Percentiles rank a stretch among this genome's conserved stretches.
Evolutionary conservation across 2,113 vertebrate genomes (phyloP).

Genomic region (Cryptotis parvus): DNA sequence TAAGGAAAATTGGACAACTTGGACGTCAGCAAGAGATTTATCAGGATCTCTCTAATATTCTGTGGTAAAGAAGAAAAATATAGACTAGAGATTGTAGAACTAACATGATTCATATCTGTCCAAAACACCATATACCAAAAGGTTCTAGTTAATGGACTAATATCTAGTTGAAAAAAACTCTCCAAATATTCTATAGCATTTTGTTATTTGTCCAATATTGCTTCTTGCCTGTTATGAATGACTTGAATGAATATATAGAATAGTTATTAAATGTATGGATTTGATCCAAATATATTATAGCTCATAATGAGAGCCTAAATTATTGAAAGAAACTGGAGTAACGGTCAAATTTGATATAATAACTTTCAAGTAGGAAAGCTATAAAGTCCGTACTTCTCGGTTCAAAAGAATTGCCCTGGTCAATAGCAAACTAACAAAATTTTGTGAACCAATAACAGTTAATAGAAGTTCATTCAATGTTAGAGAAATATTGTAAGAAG

Average conservation of each 20-base stretch:
- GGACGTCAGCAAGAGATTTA: conserved; percentile 49
- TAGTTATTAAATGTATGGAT: conserved; percentile 39
- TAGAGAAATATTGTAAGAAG: conserved; percentile 34
- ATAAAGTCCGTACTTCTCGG: conserved; percentile 47
- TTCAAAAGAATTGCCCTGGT: conserved; percentile 26
- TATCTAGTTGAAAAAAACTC: conserved; percentile 56
- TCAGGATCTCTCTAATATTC: conserved; percentile 56
- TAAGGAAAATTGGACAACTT: conserved; percentile 15
- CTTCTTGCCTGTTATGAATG: conserved; percentile 42
- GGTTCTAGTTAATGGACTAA: conserved; percentile 59
- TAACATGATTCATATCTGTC: conserved; percentile 53
- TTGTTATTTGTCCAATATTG: conserved; percentile 45
- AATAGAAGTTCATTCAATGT: neutral
- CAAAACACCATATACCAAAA: conserved; percentile 62
- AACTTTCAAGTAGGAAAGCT: conserved; percentile 41
- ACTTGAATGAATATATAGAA: conserved; percentile 30
- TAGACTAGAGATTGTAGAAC: conserved; percentile 42
- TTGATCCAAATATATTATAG: conserved; percentile 42
- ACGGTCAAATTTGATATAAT: conserved; percentile 37
- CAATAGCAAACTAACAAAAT: neutral
- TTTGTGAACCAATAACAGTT: conserved; percentile 31
- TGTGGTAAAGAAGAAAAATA: conserved; percentile 66
- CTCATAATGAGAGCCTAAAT: conserved; percentile 36
- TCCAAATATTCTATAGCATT: conserved; percentile 47
- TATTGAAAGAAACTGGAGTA: conserved; percentile 27